Conservation (phyloP, 2,113 vertebrate genomes). For the Sapayoa aenigma region DNA sequence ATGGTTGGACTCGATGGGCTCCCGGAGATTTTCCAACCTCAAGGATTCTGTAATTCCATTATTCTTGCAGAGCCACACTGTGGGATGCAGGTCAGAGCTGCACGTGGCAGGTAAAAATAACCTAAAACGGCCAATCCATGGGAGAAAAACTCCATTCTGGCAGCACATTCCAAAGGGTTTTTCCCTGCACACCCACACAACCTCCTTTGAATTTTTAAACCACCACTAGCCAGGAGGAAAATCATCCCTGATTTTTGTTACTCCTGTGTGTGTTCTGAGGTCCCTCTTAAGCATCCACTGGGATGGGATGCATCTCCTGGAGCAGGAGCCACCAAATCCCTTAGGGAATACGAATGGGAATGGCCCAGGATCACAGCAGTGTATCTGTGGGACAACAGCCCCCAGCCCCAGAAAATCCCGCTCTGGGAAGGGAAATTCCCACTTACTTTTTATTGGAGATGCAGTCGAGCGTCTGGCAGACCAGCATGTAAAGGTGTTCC, state of each 20-base stretch:
- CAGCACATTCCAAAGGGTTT: background rate
- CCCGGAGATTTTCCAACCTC: too few species aligned
- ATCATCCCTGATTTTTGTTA: background rate
- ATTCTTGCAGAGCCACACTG: too few species aligned
- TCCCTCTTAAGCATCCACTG: too few species aligned
- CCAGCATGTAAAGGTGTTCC: slow-evolving; percentile 89
- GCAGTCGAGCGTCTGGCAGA: slow-evolving; percentile 88
- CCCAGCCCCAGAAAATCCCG: too few species aligned
- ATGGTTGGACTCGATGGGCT: too few species aligned
- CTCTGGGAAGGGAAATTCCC: background rate
- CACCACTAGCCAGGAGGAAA: fast-evolving
- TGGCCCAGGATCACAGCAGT: fast-evolving
- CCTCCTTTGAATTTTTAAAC: fast-evolving
- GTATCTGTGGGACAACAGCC: background rate
- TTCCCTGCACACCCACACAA: too few species aligned
- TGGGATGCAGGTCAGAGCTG: too few species aligned
- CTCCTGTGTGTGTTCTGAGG: too few species aligned
- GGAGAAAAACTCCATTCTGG: background rate
- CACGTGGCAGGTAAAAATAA: too few species aligned
- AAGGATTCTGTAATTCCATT: too few species aligned
- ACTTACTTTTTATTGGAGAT: slow-evolving; percentile 88
- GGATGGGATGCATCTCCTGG: background rate
- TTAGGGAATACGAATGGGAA: background rate
- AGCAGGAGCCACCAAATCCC: background rate
- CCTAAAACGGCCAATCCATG: too few species aligned